phyloP scores from a whole-genome alignment of 2,113 vertebrate species.

The Amia ocellicauda region DNA sequence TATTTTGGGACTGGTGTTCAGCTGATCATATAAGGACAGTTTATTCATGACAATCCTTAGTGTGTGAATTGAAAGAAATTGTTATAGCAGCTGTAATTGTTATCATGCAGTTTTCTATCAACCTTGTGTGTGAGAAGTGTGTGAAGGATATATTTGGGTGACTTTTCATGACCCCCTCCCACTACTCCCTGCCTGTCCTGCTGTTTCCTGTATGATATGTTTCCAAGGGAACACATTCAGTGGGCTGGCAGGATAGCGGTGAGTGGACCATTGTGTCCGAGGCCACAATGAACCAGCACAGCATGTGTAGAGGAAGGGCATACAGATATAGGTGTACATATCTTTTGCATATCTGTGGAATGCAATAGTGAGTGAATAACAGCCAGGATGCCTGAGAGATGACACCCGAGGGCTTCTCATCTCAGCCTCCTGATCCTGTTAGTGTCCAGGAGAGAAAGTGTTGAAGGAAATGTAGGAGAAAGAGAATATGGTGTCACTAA shows the following conservation, averaged over 20 bases:
- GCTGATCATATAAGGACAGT: no score
- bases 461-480: no score
- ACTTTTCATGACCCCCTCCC: background rate
- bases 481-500: no score
- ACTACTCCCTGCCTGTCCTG: background rate
- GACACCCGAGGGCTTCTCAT: no score
- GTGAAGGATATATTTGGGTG: background rate
- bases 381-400: background rate
- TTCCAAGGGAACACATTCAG: conserved; percentile 6
- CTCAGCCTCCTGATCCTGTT: no score
- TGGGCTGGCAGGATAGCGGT: background rate
- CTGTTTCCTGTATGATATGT: conserved; percentile 7
- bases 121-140: background rate
- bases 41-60: no score
- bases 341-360: background rate
- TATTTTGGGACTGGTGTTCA: no score
- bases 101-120: no score
- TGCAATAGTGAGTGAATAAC: background rate
- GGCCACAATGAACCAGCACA: background rate
- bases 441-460: no score
- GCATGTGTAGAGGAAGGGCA: background rate
- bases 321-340: no score
- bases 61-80: no score
- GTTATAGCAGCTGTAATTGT: no score
- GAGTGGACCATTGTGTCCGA: background rate